Evolutionary conservation across 2,797 vertebrate species (phyloP).

Genomic region (Pangasius macronema): DNA sequence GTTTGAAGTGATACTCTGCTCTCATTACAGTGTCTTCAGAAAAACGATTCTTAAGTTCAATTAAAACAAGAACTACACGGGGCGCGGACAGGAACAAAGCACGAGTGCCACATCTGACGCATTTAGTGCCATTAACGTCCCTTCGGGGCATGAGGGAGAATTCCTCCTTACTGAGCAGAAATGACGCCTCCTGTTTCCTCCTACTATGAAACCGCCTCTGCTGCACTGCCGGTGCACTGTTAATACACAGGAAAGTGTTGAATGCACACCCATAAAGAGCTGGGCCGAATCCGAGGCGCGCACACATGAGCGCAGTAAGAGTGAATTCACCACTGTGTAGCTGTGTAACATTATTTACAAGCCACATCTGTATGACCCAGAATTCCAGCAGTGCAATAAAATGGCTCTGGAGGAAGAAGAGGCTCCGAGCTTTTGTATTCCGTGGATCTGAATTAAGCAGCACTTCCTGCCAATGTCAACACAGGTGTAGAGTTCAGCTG

Average conservation of each 20-base stretch:
- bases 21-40: background rate
- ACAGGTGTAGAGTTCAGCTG: constrained; percentile 64
- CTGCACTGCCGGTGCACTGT: background rate
- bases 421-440: constrained; percentile 58
- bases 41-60: background rate
- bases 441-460: constrained; percentile 50
- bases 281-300: background rate
- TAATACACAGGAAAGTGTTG: constrained; percentile 22
- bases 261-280: constrained; percentile 9
- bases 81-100: constrained; percentile 10
- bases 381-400: constrained; percentile 24
- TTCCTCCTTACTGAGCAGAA: constrained; percentile 17
- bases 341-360: constrained; percentile 29
- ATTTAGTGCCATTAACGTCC: constrained; percentile 22
- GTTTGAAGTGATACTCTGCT: background rate
- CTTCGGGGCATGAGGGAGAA: constrained; percentile 17
- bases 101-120: constrained; percentile 5
- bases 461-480: constrained; percentile 69
- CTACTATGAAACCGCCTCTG: constrained; percentile 23
- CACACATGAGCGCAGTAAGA: background rate
- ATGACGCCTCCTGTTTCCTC: constrained; percentile 30
- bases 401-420: constrained; percentile 13
- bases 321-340: background rate
- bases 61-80: constrained; percentile 8
- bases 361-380: constrained; percentile 35